Conservation (phyloP, 2,797 vertebrate species). For the Acrossocheilus wenchowensis region DNA sequence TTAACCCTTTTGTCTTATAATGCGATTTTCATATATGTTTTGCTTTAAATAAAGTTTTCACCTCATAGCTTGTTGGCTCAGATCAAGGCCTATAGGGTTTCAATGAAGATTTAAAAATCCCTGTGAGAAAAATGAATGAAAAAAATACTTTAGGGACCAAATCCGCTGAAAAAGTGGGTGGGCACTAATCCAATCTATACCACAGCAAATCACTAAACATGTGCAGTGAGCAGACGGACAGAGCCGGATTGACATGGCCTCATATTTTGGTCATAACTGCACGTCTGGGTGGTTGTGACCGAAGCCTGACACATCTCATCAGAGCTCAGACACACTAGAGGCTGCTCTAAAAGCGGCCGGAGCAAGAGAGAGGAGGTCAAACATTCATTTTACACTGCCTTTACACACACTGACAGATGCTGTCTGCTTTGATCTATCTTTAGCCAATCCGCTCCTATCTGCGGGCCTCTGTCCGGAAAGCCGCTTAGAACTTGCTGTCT, state of each 20-base stretch:
- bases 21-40: not conserved
- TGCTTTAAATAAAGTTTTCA: not conserved
- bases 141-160: not conserved
- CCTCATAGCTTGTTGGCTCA: not conserved
- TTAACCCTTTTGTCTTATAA: not conserved
- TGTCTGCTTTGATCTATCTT: slow-evolving; percentile 69
- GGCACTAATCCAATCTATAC: not conserved
- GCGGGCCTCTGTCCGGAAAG: slow-evolving; percentile 59
- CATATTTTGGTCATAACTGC: not conserved
- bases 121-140: not conserved
- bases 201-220: slow-evolving; percentile 4
- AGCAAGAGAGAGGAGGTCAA: slow-evolving; percentile 60
- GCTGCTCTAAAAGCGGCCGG: slow-evolving; percentile 55
- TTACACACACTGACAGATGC: slow-evolving; percentile 66
- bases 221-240: not conserved
- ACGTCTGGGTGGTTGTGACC: slow-evolving; percentile 27
- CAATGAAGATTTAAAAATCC: not conserved
- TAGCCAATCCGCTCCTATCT: slow-evolving; percentile 60
- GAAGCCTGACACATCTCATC: slow-evolving; percentile 47
- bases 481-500: slow-evolving; percentile 60
- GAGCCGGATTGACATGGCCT: not conserved
- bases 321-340: slow-evolving; percentile 30
- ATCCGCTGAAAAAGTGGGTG: not conserved
- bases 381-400: slow-evolving; percentile 62
- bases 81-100: not conserved